Conservation (phyloP, 2,113 vertebrate genomes). For the Hippocampus barbouri region DNA sequence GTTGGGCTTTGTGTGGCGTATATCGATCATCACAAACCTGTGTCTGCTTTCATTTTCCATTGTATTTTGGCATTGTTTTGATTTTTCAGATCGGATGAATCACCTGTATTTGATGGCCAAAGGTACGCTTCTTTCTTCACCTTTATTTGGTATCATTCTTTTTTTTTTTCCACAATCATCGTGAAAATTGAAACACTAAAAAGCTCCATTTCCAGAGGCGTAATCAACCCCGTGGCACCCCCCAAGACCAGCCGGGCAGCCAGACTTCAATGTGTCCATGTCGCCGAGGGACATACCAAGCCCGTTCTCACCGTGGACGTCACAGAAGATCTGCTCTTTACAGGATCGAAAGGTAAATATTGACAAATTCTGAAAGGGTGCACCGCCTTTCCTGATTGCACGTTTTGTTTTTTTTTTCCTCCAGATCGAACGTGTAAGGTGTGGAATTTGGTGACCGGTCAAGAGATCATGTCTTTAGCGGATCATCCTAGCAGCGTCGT, state of each 20-base stretch:
- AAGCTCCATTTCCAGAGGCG: constrained; percentile 71
- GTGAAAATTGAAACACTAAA: background rate
- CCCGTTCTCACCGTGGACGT: constrained; percentile 91
- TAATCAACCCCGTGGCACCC: constrained; percentile 83
- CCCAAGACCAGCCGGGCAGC: constrained; percentile 68
- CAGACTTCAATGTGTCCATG: constrained; percentile 81
- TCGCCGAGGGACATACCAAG: constrained; percentile 93
- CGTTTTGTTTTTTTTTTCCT: constrained; percentile 8
- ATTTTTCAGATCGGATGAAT: constrained; percentile 53
- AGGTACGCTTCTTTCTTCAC: constrained; percentile 36
- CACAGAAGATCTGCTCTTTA: constrained; percentile 96
- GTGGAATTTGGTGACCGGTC: constrained; percentile 98
- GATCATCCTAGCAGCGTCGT: constrained; percentile 85
- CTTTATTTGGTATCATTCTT: background rate
- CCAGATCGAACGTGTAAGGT: constrained; percentile 96
- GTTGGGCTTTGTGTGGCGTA: background rate
- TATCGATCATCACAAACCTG: background rate
- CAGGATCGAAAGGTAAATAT: constrained; percentile 91
- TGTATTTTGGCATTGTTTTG: background rate
- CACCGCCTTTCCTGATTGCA: background rate
- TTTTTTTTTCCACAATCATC: background rate
- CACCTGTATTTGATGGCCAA: constrained; percentile 41
- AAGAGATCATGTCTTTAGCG: constrained; percentile 93
- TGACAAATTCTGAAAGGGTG: background rate
- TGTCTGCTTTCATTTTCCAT: background rate